Percentiles rank a stretch among this genome's conserved stretches.
phyloP scores from a whole-genome alignment of 2,797 vertebrate genomes.

The Falco rusticolus region DNA sequence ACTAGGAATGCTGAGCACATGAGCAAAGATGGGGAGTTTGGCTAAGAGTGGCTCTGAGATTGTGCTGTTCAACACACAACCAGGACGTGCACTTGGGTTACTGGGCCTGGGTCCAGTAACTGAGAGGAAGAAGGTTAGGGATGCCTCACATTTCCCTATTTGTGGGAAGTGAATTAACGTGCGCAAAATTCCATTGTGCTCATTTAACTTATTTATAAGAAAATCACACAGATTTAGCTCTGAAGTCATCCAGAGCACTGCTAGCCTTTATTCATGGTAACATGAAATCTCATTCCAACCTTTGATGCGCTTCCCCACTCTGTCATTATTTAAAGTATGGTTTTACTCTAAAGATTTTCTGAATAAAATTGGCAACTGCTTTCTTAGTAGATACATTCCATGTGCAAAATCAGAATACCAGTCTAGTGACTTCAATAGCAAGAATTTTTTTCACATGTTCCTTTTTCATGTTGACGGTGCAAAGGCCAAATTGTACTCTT shows the following conservation, averaged over 20 bases:
- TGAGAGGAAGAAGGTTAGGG: not conserved
- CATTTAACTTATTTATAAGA: not conserved
- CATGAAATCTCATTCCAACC: not conserved
- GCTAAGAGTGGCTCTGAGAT: not conserved
- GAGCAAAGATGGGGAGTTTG: not conserved
- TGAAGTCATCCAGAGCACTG: conserved; percentile 37
- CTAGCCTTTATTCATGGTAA: conserved; percentile 25
- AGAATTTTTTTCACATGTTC: not conserved
- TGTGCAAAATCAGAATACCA: conserved; percentile 12
- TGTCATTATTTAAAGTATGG: conserved; percentile 55
- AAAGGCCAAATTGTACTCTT: not conserved
- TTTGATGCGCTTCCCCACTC: conserved; percentile 26
- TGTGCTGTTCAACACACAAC: fast-evolving
- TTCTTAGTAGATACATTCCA: conserved; percentile 55
- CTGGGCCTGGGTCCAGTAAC: not conserved
- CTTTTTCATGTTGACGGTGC: not conserved
- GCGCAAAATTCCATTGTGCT: not conserved
- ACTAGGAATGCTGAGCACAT: fast-evolving
- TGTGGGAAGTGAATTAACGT: not conserved
- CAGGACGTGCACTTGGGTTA: fast-evolving
- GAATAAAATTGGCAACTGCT: conserved; percentile 51
- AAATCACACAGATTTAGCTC: conserved; percentile 2
- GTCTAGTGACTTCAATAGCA: not conserved
- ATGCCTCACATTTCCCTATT: not conserved
- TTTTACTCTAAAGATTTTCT: conserved; percentile 41